A percentile compares a stretch with the other conserved stretches of the same genome.
These are phyloP conservation scores for Cryptocheilus praepositus DNA, from an alignment of 2,888 invertebrate species.

Conservation along the genomic window DNA sequence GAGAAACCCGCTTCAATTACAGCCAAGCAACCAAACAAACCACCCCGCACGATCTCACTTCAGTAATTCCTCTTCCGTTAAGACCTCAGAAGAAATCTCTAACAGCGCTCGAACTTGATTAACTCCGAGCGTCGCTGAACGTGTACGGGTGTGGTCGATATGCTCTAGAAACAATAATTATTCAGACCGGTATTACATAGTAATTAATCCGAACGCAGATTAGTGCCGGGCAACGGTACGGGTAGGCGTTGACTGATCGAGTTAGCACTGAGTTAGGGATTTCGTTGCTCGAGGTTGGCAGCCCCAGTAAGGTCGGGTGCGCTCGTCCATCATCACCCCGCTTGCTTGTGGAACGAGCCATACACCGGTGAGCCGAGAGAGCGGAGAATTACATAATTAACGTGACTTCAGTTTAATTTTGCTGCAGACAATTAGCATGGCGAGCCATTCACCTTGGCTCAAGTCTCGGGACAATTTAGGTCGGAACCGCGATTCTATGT, in stretches of 20 bases:
- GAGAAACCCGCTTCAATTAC: too few species aligned
- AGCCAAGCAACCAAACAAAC: neutral
- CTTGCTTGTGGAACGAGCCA: constrained; percentile 27
- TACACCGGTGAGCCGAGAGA: constrained; percentile 49
- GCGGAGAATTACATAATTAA: constrained; percentile 71
- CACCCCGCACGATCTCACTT: neutral
- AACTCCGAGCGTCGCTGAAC: neutral
- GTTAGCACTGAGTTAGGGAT: constrained; percentile 73
- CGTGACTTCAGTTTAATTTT: constrained; percentile 74
- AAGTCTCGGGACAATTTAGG: constrained; percentile 19
- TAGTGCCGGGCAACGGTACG: constrained; percentile 62
- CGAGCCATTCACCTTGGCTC: constrained; percentile 34
- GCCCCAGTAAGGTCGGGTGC: constrained; percentile 54
- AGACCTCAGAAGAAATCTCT: too few species aligned
- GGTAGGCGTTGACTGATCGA: constrained; percentile 73
- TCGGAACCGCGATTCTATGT: constrained; percentile 8
- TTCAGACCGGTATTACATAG: constrained; percentile 65
- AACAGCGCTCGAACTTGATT: too few species aligned
- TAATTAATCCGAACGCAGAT: constrained; percentile 72
- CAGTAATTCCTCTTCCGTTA: too few species aligned
- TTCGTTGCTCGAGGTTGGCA: constrained; percentile 70
- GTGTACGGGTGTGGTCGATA: constrained; percentile 36
- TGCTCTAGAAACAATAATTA: constrained; percentile 65
- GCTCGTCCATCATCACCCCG: constrained; percentile 69
- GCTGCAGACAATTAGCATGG: constrained; percentile 67